A percentile compares a stretch with the other conserved stretches of the same genome.
phyloP scores from a whole-genome alignment of 2,797 vertebrate genomes.

The Sphenopsis melanotis region DNA sequence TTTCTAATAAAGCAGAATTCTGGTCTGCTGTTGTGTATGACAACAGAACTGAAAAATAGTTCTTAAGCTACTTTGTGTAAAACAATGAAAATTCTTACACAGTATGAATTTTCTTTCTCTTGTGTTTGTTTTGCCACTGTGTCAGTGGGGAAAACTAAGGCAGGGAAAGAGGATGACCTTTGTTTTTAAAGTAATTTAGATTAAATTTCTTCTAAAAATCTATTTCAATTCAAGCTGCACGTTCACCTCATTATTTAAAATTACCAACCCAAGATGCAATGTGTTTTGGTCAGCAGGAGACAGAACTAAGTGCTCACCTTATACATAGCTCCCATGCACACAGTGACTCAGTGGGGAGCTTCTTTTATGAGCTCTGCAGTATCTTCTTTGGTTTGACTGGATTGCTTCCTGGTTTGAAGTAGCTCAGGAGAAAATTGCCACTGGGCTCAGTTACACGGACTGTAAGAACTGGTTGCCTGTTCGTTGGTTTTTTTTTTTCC shows the following conservation, averaged over 20 bases:
- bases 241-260: neutral
- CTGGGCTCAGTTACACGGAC: neutral
- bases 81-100: neutral
- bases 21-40: neutral
- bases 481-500: neutral
- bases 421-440: neutral
- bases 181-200: neutral
- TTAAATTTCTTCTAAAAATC: neutral
- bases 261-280: neutral
- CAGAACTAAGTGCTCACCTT: neutral
- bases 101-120: neutral
- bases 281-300: neutral
- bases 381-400: constrained; percentile 1
- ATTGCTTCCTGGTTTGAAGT: neutral
- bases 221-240: neutral
- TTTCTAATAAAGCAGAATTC: neutral
- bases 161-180: neutral
- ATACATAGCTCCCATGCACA: rapidly evolving
- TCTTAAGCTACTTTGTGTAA: neutral
- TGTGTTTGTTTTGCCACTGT: neutral
- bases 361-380: neutral
- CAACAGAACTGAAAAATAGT: neutral
- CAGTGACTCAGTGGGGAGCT: neutral
- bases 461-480: neutral
- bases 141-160: neutral